These are phyloP conservation scores for Buphagus erythrorhynchus DNA, from an alignment of 2,797 vertebrate species.

Conservation along the genomic window DNA sequence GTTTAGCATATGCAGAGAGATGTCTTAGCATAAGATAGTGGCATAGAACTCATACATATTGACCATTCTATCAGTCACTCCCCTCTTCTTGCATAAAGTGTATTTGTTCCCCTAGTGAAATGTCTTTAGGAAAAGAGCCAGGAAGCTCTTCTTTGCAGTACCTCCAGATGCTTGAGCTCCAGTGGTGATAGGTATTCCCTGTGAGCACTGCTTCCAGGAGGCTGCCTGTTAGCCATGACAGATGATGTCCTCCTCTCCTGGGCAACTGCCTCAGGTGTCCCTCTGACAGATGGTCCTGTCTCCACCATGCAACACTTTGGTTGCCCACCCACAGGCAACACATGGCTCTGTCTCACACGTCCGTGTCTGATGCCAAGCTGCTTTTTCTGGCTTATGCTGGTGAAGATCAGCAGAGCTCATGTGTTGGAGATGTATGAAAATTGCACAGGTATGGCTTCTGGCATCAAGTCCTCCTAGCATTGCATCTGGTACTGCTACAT, in stretches of 20 bases:
- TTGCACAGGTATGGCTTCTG: neutral
- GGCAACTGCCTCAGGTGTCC: neutral
- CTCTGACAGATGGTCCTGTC: neutral
- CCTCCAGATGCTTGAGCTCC: neutral
- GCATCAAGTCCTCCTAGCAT: neutral
- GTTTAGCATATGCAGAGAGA: neutral
- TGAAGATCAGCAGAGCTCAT: neutral
- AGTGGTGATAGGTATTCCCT: neutral
- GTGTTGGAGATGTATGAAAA: neutral
- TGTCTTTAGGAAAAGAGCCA: neutral
- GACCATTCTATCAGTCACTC: neutral
- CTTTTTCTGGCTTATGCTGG: neutral
- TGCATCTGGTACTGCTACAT: too few relatives aligned
- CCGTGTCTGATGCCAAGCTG: neutral
- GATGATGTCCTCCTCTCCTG: neutral
- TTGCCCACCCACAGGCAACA: neutral
- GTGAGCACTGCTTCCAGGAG: neutral
- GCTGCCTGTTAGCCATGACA: neutral
- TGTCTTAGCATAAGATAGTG: neutral
- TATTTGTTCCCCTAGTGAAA: neutral
- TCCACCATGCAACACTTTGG: neutral
- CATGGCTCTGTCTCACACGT: neutral
- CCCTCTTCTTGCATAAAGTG: neutral
- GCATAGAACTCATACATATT: neutral
- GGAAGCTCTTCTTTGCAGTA: neutral